phyloP scores from a whole-genome alignment of 2,888 invertebrate species.

The Folsomia candida region DNA sequence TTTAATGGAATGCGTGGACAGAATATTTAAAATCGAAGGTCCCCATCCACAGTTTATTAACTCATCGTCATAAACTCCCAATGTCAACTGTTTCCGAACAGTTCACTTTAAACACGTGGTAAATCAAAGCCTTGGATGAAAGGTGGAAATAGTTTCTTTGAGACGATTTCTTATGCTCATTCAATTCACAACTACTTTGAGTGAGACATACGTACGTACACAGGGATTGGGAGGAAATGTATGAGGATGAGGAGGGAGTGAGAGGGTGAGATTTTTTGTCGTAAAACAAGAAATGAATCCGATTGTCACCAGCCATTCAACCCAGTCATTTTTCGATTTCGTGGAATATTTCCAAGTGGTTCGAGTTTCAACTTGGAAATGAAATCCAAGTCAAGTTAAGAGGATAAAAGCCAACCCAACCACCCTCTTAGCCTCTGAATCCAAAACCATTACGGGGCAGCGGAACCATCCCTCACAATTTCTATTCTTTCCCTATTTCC shows the following conservation, averaged over 20 bases:
- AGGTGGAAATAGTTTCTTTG: neutral
- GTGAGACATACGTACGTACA: neutral
- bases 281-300: constrained; percentile 16
- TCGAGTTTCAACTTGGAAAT: too few relatives aligned
- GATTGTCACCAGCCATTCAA: neutral
- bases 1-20: too few relatives aligned
- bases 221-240: neutral
- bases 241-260: neutral
- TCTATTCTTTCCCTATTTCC: neutral
- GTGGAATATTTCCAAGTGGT: neutral
- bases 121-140: neutral
- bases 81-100: too few relatives aligned
- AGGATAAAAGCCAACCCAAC: too few relatives aligned
- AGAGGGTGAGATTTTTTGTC: neutral
- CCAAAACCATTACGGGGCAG: too few relatives aligned
- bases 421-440: too few relatives aligned
- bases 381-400: too few relatives aligned
- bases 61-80: too few relatives aligned
- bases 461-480: neutral
- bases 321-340: constrained; percentile 4
- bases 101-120: too few relatives aligned
- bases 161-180: neutral
- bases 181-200: neutral
- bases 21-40: too few relatives aligned
- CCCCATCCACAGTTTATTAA: too few relatives aligned